Base-by-base conservation (phyloP, 1,140 invertebrate species). In the Tetramorium simillimum region DNA sequence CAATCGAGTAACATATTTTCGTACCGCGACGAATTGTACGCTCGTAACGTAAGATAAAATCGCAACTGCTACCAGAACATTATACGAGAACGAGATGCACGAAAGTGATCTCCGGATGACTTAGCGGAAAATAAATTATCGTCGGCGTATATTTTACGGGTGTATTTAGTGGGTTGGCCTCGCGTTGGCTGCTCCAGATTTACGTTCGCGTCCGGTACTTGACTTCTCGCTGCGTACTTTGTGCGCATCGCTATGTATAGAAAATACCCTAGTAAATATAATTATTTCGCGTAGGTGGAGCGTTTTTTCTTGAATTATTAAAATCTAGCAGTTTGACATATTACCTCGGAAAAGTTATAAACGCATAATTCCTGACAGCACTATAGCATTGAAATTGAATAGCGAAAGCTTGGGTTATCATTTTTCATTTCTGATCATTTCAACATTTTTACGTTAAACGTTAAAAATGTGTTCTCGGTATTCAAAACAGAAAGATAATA, bases 131-230 rank as follows among this genome's bases (percentile, higher is more conserved):
- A 40, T 91, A 90, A 91, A 91, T 91, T 90, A 86, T 80, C 73
- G 84, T 78, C 81, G 60, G 63, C 65, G 56, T 84, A 86, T 90
- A 90, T 91, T 90, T 88, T 72, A 80, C 63, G 58, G 69, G 37
- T 58, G 78, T 75, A 73, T 81, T 87, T 73, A 73, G 77, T 70
- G 86, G 77, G 70, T 81, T 56, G 60, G 12, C 69, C 69, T 58
- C 69, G 62, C 73, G 86, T 82, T 72, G 80, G 77, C 33, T 28
- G 53, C 77, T 70, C 67, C 40, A 70, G 67, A 88, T 88, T 88
- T 88, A 88, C 77, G 85, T 58, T 43, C 77, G 85, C 90, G 87
- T 92, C 81, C 87, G 89, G 88, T 88, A 87, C 85, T 89, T 69
- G 21, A 58, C 40, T 67, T 89, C 72, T 80, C 85, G 65, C 76